These are phyloP conservation scores for Cepaea nemoralis DNA, from an alignment of 1,140 invertebrate genomes.

Conservation along the genomic window DNA sequence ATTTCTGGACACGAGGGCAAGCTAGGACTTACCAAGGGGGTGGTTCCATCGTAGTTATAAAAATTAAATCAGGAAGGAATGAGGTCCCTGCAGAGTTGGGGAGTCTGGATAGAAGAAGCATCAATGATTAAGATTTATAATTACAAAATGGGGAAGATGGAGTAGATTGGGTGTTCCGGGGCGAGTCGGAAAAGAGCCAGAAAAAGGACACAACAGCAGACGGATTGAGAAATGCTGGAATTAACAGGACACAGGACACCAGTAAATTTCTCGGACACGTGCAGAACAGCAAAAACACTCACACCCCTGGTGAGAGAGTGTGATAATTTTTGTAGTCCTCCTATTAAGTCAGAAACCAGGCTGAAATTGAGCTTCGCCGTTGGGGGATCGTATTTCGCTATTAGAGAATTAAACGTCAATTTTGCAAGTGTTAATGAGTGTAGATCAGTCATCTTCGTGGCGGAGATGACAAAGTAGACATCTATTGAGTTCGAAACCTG, in stretches of 20 bases:
- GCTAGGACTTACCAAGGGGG: neutral
- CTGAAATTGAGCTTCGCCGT: neutral
- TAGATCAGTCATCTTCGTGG: too few species aligned
- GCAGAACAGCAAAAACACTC: neutral
- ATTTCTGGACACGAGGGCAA: neutral
- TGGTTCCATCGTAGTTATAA: neutral
- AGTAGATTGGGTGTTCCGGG: neutral
- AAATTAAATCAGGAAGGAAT: neutral
- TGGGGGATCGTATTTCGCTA: neutral
- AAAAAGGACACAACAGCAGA: neutral
- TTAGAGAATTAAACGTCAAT: neutral
- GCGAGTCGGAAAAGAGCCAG: neutral
- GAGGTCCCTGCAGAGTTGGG: neutral
- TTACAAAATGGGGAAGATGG: neutral
- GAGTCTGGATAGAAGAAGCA: neutral
- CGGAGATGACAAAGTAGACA: too few species aligned
- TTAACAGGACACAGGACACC: neutral
- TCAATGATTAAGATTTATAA: slow-evolving; percentile 7
- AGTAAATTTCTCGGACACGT: neutral
- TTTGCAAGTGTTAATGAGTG: neutral
- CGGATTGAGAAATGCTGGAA: neutral
- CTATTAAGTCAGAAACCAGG: neutral
- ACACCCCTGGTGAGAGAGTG: neutral
- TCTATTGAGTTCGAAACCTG: too few species aligned
- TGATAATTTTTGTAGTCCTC: neutral